A percentile compares a stretch with the other conserved stretches of the same genome.
These are phyloP conservation scores for Drosophila limbata DNA, from an alignment of 2,888 invertebrate genomes.

Conservation along the genomic window DNA sequence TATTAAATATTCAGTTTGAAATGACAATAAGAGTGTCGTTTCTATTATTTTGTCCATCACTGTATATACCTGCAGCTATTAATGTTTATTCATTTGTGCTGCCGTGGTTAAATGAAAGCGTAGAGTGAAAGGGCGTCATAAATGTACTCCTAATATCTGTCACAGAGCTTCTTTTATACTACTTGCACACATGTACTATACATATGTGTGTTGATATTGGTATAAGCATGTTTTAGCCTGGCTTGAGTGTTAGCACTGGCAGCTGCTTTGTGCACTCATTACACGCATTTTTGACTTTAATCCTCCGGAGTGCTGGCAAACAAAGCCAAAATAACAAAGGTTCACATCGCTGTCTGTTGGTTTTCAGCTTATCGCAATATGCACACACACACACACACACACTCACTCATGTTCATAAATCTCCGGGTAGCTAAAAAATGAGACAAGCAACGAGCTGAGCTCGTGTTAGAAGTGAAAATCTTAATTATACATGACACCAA, in stretches of 20 bases:
- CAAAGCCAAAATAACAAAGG: constrained; percentile 79
- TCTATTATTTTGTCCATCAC: too few relatives aligned
- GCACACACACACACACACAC: constrained; percentile 27
- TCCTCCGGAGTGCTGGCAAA: constrained; percentile 74
- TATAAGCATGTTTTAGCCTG: constrained; percentile 33
- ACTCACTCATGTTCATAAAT: constrained; percentile 60
- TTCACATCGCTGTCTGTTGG: constrained; percentile 76
- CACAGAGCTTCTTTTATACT: constrained; percentile 50
- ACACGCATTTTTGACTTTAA: constrained; percentile 82
- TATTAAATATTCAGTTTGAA: too few relatives aligned
- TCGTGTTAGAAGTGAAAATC: constrained; percentile 74
- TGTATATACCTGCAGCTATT: constrained; percentile 34
- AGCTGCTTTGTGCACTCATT: constrained; percentile 75
- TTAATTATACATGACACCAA: constrained; percentile 78
- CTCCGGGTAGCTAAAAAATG: constrained; percentile 41
- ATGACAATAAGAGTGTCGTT: too few relatives aligned
- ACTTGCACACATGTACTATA: neutral
- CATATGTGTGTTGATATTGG: constrained; percentile 23
- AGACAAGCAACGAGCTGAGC: constrained; percentile 46
- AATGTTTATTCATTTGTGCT: constrained; percentile 62
- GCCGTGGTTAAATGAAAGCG: constrained; percentile 17
- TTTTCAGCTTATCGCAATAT: constrained; percentile 40
- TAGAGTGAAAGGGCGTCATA: constrained; percentile 61
- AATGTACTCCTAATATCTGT: constrained; percentile 68
- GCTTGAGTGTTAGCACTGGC: constrained; percentile 47